A percentile compares a stretch with the other conserved stretches of the same genome.
phyloP scores from a whole-genome alignment of 2,888 invertebrate genomes.

The Oscheius sp. region DNA sequence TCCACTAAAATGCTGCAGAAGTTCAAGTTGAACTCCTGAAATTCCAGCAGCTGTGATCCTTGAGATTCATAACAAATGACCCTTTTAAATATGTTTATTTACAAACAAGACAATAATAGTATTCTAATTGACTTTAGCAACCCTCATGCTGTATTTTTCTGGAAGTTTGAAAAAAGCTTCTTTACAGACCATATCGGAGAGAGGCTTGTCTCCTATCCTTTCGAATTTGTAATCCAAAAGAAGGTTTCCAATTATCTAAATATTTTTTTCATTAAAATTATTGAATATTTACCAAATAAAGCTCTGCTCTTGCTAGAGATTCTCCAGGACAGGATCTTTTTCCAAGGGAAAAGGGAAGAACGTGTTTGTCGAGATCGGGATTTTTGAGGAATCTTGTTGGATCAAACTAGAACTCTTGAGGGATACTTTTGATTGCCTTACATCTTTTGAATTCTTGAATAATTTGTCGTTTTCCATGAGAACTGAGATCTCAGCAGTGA shows the following conservation, averaged over 20 bases:
- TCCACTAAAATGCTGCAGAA: too few relatives aligned
- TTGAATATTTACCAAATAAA: slow-evolving; percentile 37
- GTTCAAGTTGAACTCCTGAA: too few relatives aligned
- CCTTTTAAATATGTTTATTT: too few relatives aligned
- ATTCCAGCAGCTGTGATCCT: too few relatives aligned
- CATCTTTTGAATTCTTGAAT: slow-evolving; percentile 34
- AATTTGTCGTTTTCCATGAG: slow-evolving; percentile 38
- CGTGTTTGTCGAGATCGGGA: slow-evolving; percentile 31
- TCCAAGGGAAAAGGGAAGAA: slow-evolving; percentile 50
- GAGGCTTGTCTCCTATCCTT: neutral
- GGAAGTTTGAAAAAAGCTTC: slow-evolving; percentile 8
- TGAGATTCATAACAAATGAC: too few relatives aligned
- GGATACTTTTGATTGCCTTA: too few relatives aligned
- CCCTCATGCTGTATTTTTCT: neutral
- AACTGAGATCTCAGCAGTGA: slow-evolving; percentile 39
- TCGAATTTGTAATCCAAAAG: slow-evolving; percentile 7
- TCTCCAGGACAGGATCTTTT: slow-evolving; percentile 51
- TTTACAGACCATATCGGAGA: neutral
- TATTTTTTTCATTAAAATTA: neutral
- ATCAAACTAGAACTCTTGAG: slow-evolving; percentile 35
- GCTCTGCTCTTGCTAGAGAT: slow-evolving; percentile 48
- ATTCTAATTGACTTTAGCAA: too few relatives aligned
- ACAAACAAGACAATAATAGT: too few relatives aligned
- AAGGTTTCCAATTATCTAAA: slow-evolving; percentile 19
- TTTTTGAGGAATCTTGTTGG: slow-evolving; percentile 40